phyloP scores from a whole-genome alignment of 2,888 invertebrate genomes.

The Amiota minor region DNA sequence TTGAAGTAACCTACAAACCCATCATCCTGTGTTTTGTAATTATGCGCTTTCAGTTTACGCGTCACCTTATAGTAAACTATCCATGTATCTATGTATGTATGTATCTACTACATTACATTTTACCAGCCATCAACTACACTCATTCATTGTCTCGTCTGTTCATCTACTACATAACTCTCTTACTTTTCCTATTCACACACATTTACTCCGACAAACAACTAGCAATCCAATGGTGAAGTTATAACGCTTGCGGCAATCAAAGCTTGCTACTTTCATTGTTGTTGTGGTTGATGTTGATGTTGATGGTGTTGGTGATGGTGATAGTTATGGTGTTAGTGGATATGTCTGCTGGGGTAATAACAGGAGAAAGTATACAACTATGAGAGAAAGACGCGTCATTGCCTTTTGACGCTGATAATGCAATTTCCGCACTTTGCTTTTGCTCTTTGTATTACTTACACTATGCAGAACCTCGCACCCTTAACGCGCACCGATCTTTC shows the following conservation, averaged over 20 bases:
- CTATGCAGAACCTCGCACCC: background rate
- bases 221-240: slow-evolving; percentile 40
- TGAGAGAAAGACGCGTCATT: slow-evolving; percentile 22
- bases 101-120: too few relatives aligned
- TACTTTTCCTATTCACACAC: slow-evolving; percentile 58
- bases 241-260: slow-evolving; percentile 52
- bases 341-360: background rate
- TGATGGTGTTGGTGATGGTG: background rate
- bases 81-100: background rate
- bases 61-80: slow-evolving; percentile 45
- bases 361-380: background rate
- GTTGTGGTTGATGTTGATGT: slow-evolving; percentile 21
- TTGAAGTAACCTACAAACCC: background rate
- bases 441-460: slow-evolving; percentile 20
- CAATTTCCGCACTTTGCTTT: slow-evolving; percentile 63
- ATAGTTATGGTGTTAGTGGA: background rate
- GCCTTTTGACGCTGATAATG: slow-evolving; percentile 70
- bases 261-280: slow-evolving; percentile 36
- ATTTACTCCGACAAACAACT: slow-evolving; percentile 45
- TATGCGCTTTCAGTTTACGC: slow-evolving; percentile 48
- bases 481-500: background rate
- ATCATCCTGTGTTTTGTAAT: slow-evolving; percentile 49
- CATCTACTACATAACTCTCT: background rate
- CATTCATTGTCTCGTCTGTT: slow-evolving; percentile 20
- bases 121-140: slow-evolving; percentile 6